Base-by-base conservation (phyloP, 2,113 vertebrate species). In the Heliornis fulica region DNA sequence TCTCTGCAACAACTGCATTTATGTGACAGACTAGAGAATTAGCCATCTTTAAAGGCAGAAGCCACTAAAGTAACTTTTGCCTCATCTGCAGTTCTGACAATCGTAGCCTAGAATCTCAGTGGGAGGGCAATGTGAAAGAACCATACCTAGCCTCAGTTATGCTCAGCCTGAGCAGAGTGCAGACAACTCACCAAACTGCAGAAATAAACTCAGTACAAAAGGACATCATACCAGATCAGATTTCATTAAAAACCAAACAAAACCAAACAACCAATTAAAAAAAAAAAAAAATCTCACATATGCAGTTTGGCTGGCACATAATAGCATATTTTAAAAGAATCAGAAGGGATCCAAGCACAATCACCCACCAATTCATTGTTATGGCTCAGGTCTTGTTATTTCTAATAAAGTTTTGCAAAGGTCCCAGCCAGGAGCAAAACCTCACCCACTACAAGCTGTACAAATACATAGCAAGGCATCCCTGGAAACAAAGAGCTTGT, bases 31-130 rank as follows among this genome's bases (percentile, higher is more conserved):
- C 43, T 36, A 75, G 13, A 86, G 75, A 85, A 96, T 86, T 92
- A 95, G 43, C 71, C 36, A 71, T 32, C 63, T 93, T 93, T 51
- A 83, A 95, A 86, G 2, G 46, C 26, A 75, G 89, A 94, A 86
- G 93, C 53, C 80, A 92, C 72, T 92, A 90, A 95, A 94, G 94
- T 92, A 97, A 94, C 83, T 91, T 74, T 82, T 92, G 90, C 74
- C 78, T 93, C 80, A 74, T 94, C 83, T 85, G 56, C 87, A 96
- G 91, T 93, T 90, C 90, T 96, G 96, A 97, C 96, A 96, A 65
- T 77, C 6, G 1, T 74, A 72, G 69, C 34, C 83, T 75, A 70
- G 69, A 90, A 82, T 77, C 77, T 71, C 95, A 85, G 83, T 56
- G 43, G 86, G 70, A 95, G 32, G 45, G 65, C 16, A 94, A 61